These are phyloP conservation scores for Plagiodera versicolora DNA, from an alignment of 2,888 invertebrate genomes.

Conservation along the genomic window DNA sequence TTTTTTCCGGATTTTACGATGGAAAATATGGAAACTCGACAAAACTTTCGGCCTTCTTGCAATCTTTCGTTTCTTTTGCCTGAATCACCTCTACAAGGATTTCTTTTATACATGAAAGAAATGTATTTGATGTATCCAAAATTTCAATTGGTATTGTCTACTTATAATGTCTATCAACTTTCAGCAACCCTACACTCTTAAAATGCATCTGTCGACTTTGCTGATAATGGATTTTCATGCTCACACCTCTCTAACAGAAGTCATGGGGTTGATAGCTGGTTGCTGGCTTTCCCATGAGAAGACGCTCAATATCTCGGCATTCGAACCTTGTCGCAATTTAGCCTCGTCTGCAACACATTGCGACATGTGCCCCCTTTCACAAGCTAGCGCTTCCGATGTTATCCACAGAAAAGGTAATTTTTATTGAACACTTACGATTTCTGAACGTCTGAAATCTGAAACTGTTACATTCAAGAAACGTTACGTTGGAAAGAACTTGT, in stretches of 20 bases:
- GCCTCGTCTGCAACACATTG: constrained; percentile 69
- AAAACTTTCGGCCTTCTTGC: too few relatives aligned
- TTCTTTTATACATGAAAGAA: too few relatives aligned
- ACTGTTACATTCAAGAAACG: too few relatives aligned
- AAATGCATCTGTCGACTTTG: constrained; percentile 62
- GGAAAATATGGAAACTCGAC: too few relatives aligned
- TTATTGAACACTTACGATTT: background rate
- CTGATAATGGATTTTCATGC: constrained; percentile 71
- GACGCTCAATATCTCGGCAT: constrained; percentile 57
- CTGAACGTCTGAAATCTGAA: too few relatives aligned
- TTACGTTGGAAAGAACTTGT: too few relatives aligned
- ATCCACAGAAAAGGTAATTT: constrained; percentile 49
- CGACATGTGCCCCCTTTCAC: constrained; percentile 76
- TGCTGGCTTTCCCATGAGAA: constrained; percentile 48
- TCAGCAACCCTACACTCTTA: constrained; percentile 66
- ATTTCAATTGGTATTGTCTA: too few relatives aligned
- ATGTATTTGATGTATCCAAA: too few relatives aligned
- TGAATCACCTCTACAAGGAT: too few relatives aligned
- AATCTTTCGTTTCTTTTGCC: too few relatives aligned
- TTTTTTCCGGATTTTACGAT: too few relatives aligned
- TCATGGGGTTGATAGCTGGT: constrained; percentile 75
- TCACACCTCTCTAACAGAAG: constrained; percentile 69
- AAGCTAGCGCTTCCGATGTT: constrained; percentile 63
- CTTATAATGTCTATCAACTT: too few relatives aligned
- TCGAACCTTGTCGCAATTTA: constrained; percentile 67